These are phyloP conservation scores for Caenorhabditis becei DNA, from an alignment of 2,888 invertebrate species.

Conservation along the genomic window DNA sequence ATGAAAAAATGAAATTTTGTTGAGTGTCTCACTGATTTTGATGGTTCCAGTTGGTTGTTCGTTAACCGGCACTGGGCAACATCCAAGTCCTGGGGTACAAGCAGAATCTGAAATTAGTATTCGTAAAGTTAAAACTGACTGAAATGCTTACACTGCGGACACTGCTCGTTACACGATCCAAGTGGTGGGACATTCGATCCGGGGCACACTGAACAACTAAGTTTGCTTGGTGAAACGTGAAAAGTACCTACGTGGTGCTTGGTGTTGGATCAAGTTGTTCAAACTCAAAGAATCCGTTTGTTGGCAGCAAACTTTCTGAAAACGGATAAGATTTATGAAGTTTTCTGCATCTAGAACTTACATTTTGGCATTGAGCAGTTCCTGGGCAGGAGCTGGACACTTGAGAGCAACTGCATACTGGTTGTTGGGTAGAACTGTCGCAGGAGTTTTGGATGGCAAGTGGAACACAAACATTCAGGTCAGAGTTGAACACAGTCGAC, in stretches of 20 bases:
- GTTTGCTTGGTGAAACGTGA: not conserved
- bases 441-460: conserved; percentile 51
- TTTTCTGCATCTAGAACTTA: conserved; percentile 4
- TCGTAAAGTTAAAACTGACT: not conserved
- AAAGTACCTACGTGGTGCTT: conserved; percentile 65
- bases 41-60: conserved; percentile 60
- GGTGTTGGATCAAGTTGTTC: conserved; percentile 66
- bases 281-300: conserved; percentile 59
- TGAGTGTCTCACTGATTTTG: conserved; percentile 70
- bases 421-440: conserved; percentile 40
- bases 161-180: conserved; percentile 68
- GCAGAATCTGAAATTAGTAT: conserved; percentile 68
- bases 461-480: conserved; percentile 66
- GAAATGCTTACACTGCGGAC: conserved; percentile 70
- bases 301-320: conserved; percentile 75
- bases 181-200: conserved; percentile 73
- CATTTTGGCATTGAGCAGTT: conserved; percentile 69
- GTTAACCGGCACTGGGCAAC: conserved; percentile 71
- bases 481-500: conserved; percentile 63
- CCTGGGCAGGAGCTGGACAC: conserved; percentile 71
- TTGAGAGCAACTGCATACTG: conserved; percentile 73
- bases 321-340: not conserved
- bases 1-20: not conserved
- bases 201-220: conserved; percentile 67
- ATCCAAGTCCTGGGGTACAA: conserved; percentile 72